phyloP scores from a whole-genome alignment of 2,797 vertebrate genomes.

The Lemur catta region DNA sequence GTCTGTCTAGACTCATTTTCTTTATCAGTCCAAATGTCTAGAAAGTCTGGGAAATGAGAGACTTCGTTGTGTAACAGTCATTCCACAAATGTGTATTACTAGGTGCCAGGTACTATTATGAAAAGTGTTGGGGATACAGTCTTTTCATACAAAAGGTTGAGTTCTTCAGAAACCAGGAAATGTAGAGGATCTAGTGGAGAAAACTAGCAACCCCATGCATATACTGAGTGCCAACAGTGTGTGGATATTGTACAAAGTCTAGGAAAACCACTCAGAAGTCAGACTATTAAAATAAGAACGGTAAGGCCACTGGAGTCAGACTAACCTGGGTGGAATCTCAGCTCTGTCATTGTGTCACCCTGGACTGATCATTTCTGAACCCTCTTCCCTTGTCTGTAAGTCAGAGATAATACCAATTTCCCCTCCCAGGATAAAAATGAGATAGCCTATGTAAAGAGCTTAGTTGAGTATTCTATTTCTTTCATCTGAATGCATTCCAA shows the following conservation, averaged over 20 bases:
- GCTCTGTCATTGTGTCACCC: neutral
- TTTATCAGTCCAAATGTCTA: neutral
- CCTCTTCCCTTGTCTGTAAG: neutral
- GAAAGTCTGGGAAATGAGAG: neutral
- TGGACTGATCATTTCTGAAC: no score
- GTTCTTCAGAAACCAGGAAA: neutral
- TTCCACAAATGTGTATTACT: neutral
- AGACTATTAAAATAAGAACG: neutral
- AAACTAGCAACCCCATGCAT: neutral
- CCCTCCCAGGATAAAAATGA: neutral
- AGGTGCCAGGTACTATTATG: neutral
- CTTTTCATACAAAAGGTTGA: neutral
- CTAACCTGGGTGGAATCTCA: neutral
- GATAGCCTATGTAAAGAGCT: neutral
- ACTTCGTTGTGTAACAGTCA: neutral
- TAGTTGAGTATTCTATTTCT: neutral
- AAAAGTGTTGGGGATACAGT: neutral
- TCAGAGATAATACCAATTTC: neutral
- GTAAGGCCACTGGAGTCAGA: neutral
- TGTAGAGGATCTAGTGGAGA: neutral
- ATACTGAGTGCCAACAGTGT: accelerated
- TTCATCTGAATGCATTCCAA: neutral
- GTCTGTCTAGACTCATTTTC: neutral
- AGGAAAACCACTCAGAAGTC: neutral
- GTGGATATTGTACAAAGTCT: neutral